phyloP scores from a whole-genome alignment of 2,113 vertebrate species.

The Pteronura brasiliensis region DNA sequence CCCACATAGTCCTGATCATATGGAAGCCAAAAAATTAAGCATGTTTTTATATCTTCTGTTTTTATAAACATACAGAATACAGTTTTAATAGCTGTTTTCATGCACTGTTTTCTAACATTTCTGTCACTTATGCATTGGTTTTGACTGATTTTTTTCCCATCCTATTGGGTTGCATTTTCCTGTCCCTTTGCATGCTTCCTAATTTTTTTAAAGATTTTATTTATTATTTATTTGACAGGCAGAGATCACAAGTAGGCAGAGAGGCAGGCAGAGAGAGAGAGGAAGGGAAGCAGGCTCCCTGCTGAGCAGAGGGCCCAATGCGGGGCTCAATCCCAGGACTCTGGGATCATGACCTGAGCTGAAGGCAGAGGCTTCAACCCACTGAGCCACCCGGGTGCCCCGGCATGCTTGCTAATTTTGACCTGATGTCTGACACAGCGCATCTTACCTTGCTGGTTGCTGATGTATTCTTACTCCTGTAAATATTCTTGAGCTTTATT shows the following conservation, averaged over 20 bases:
- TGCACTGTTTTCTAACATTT: background rate
- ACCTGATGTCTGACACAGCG: background rate
- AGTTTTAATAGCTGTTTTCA: background rate
- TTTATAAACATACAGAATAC: background rate
- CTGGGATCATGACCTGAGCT: too few relatives aligned
- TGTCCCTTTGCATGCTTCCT: background rate
- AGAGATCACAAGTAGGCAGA: too few relatives aligned
- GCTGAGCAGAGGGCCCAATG: too few relatives aligned
- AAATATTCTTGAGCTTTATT: slow-evolving; percentile 3
- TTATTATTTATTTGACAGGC: too few relatives aligned
- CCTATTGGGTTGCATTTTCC: background rate
- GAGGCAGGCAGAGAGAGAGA: too few relatives aligned
- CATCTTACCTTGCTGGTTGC: background rate
- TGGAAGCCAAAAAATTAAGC: background rate
- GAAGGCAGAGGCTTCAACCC: too few relatives aligned
- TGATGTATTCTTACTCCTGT: background rate
- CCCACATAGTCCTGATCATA: background rate
- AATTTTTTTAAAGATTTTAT: background rate
- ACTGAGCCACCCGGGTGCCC: too few relatives aligned
- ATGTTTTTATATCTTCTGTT: background rate
- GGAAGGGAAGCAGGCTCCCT: too few relatives aligned
- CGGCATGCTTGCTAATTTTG: background rate
- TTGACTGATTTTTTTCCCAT: background rate
- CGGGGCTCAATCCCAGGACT: too few relatives aligned
- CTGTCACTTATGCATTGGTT: background rate